Evolutionary conservation across 2,888 invertebrate genomes (phyloP), one percentile per base, ranked within the genome.

Genomic region (Diarsia rubi): DNA sequence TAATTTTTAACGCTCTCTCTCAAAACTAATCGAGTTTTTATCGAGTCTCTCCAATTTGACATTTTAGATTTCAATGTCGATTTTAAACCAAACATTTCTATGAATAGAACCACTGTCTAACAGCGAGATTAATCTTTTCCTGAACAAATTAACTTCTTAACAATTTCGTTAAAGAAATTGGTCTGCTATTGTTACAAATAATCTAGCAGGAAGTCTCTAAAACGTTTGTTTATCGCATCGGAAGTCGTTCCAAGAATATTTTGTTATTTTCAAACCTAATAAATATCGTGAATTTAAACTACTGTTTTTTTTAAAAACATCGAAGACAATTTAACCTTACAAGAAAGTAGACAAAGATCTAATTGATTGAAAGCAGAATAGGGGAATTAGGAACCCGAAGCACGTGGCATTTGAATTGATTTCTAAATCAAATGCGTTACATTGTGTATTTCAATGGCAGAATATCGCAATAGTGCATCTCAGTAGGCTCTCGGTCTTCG

Each of bases 401-500:
- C 83, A 82, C 79, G 75, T 85, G 78, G 75, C 75, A 72, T 79
- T 82, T 80, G 66, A 73, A 84, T 87, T 81, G 75, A 84, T 80
- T 81, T 79, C 76, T 81, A 81, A 82, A 86, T 81, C 73, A 84
- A 81, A 75, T 66, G 68, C 67, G 42, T 77, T 68, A 72, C 75
- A 81, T 80, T 86, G 79, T 81, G 74, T 59, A 82, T 79, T 81
- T 82, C 78, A 85, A 86, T 88, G 83, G 85, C 78, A 77, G 78
- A 63, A 84, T 81, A 86, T 89, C 79, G 86, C 86, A 85, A 86
- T 83, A 81, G 82, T 78, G 85, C 86, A 89, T 88, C 85, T 87
- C 83, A 84, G 86, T 79, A 80, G 82, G 86, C 82, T 90, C 89
- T 88, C 89, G 83, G 88, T 90, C 89, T 88, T 89, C 84, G 87